These are phyloP conservation scores for Phyto melanocephala DNA, from an alignment of 2,888 invertebrate species.

Conservation along the genomic window DNA sequence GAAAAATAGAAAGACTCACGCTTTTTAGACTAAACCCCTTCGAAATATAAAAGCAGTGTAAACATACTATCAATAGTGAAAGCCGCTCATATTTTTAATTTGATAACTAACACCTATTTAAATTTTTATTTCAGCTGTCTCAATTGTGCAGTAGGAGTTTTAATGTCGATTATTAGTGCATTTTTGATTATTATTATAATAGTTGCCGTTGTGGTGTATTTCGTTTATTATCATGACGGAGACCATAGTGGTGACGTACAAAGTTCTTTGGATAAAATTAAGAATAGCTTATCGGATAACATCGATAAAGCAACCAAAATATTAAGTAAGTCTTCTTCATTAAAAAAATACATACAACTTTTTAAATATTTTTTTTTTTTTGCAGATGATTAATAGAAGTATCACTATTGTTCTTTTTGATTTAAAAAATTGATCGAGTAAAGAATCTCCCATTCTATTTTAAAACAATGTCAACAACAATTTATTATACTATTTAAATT, in stretches of 20 bases:
- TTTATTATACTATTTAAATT: too few species aligned
- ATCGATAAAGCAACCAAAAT: constrained; percentile 21
- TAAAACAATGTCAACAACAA: too few species aligned
- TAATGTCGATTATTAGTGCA: constrained; percentile 72
- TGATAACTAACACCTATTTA: too few species aligned
- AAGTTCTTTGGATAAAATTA: constrained; percentile 66
- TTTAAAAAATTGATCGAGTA: too few species aligned
- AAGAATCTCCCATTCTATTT: too few species aligned
- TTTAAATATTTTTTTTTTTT: background rate
- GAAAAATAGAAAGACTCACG: too few species aligned
- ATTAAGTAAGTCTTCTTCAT: background rate
- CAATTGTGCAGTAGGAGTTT: constrained; percentile 72
- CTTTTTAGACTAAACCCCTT: too few species aligned
- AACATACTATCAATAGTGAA: too few species aligned
- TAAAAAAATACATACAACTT: too few species aligned
- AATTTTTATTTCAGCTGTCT: constrained; percentile 69
- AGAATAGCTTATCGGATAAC: constrained; percentile 61
- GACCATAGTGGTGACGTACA: constrained; percentile 53
- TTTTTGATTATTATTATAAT: constrained; percentile 72
- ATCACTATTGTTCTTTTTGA: background rate
- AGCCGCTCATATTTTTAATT: too few species aligned
- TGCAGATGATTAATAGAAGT: background rate
- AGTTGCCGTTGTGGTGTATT: constrained; percentile 70
- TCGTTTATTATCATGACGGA: constrained; percentile 70
- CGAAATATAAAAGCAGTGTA: too few species aligned